Conservation (phyloP, 2,888 invertebrate genomes). For the Clanis bilineata region DNA sequence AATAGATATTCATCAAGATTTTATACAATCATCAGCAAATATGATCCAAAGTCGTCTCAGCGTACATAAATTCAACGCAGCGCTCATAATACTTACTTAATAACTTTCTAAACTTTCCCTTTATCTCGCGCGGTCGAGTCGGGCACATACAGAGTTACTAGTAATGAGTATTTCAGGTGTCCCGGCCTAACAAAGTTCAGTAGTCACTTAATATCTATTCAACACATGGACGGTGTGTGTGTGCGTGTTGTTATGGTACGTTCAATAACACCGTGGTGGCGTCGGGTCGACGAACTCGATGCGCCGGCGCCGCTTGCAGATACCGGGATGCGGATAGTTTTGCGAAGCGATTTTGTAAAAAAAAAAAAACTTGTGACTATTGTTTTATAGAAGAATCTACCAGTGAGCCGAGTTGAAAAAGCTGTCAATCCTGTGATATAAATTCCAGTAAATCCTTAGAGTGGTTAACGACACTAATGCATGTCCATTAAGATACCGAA, state of each 20-base stretch:
- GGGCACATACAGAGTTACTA: no score
- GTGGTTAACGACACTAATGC: background rate
- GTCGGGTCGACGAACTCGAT: constrained; percentile 69
- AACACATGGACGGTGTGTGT: constrained; percentile 37
- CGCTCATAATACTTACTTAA: constrained; percentile 14
- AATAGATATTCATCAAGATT: background rate
- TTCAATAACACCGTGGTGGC: constrained; percentile 70
- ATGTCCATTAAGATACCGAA: background rate
- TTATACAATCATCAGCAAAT: background rate
- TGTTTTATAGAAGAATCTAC: background rate
- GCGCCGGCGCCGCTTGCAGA: constrained; percentile 68
- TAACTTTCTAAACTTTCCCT: constrained; percentile 20
- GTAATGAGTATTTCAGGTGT: background rate
- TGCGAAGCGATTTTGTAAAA: constrained; percentile 27
- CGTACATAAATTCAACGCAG: background rate
- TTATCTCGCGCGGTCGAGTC: background rate
- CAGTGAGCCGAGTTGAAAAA: background rate
- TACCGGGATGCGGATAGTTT: constrained; percentile 57
- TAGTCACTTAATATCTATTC: constrained; percentile 39
- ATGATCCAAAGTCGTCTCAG: background rate
- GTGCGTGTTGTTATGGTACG: constrained; percentile 65
- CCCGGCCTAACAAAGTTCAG: constrained; percentile 34
- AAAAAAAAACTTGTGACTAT: background rate
- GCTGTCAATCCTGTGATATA: background rate
- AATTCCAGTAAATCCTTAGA: no score